Percentiles rank a stretch among this genome's conserved stretches.
phyloP scores from a whole-genome alignment of 1,140 invertebrate species.

The Polyergus mexicanus region DNA sequence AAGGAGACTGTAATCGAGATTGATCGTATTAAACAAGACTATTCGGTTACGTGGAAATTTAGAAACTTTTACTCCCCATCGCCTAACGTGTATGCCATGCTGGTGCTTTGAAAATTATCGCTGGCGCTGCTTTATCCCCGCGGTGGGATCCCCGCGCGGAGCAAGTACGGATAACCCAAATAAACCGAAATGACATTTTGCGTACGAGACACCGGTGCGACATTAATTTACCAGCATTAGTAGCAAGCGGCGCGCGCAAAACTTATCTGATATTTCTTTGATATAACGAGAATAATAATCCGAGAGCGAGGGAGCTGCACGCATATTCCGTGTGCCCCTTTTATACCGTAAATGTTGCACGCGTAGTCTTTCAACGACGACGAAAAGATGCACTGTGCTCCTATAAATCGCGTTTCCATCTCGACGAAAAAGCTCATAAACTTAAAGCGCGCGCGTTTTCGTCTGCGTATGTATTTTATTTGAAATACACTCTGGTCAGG shows the following conservation, averaged over 20 bases:
- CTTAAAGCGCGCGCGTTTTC: conserved; percentile 55
- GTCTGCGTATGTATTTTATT: conserved; percentile 40
- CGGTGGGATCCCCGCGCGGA: background rate
- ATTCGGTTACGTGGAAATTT: conserved; percentile 52
- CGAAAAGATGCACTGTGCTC: conserved; percentile 15
- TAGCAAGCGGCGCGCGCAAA: conserved; percentile 41
- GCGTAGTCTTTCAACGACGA: conserved; percentile 39
- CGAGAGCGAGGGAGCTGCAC: conserved; percentile 21
- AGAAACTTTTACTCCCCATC: conserved; percentile 49
- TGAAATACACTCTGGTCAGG: conserved; percentile 31
- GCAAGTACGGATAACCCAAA: conserved; percentile 50
- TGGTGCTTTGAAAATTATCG: conserved; percentile 57
- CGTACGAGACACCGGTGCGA: conserved; percentile 46
- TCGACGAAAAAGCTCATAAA: conserved; percentile 60
- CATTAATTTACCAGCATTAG: conserved; percentile 57
- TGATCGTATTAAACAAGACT: conserved; percentile 57
- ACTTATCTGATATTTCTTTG: conserved; percentile 59
- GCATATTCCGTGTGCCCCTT: background rate
- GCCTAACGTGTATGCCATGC: background rate
- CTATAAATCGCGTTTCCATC: conserved; percentile 60
- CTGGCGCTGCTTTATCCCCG: conserved; percentile 28
- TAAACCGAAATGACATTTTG: conserved; percentile 60
- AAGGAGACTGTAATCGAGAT: conserved; percentile 37
- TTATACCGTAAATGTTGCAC: conserved; percentile 26
- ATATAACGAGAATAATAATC: conserved; percentile 60